Conservation (phyloP, 2,113 vertebrate species). For the Onychostoma macrolepis region DNA sequence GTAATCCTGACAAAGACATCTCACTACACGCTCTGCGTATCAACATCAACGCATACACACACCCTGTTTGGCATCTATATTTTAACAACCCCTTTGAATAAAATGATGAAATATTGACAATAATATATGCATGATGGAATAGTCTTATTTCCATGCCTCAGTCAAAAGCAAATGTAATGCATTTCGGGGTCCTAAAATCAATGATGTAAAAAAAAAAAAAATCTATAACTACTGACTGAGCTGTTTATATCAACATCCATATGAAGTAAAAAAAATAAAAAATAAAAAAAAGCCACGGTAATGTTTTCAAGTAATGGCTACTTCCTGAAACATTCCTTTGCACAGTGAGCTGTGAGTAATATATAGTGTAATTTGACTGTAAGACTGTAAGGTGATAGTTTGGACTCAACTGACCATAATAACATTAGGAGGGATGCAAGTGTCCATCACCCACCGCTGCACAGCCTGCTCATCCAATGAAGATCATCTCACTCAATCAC, state of each 20-base stretch:
- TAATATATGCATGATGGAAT: background rate
- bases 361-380: constrained; percentile 28
- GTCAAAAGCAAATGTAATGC: background rate
- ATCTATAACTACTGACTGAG: background rate
- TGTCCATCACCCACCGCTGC: constrained; percentile 10
- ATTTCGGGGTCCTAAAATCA: background rate
- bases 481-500: background rate
- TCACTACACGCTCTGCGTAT: constrained; percentile 59
- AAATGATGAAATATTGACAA: background rate
- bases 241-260: constrained; percentile 6
- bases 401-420: constrained; percentile 26
- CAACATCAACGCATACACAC: constrained; percentile 14
- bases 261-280: too few relatives aligned
- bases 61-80: background rate
- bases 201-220: background rate
- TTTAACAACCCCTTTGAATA: background rate
- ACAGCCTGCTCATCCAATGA: constrained; percentile 25
- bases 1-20: constrained; percentile 68
- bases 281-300: background rate
- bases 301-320: background rate
- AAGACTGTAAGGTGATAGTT: constrained; percentile 16
- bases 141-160: background rate
- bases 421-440: constrained; percentile 26
- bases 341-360: constrained; percentile 18
- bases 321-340: background rate